Evolutionary conservation across 2,888 invertebrate species (phyloP), one percentile per base, ranked within the genome.

Genomic region (Anodontia alba): DNA sequence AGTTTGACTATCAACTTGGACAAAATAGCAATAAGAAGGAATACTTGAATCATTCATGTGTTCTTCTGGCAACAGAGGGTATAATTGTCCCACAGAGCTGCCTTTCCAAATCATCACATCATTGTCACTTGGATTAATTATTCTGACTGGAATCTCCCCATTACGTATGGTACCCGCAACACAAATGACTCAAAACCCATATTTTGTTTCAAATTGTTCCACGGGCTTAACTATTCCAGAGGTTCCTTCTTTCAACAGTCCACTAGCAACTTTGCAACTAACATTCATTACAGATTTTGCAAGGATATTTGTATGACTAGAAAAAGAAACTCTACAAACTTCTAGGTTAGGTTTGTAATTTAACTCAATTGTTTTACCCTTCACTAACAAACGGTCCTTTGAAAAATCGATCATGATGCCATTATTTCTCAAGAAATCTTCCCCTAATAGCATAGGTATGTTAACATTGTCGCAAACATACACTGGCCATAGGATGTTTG

Each of bases 101-200:
- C 54, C 72, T 36, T 72, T 72, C 54, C 72, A 72, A 54, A 72
- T 54, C 23, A 23, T n/a, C 38, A n/a, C 36, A 38, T 38, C 36
- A 23, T 51, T 51, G 26, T 72, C 51, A 51, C 23, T 23, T 15
- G 49, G 54, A 26, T 51, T 46, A 46, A 71, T 23, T 33, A 71
- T 31, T 49, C 51, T n/a, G 12, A 70, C 49, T 23, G 71, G 49
- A 23, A 71, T 51, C 29, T 71, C 71, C 5, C 71, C 49, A n/a
- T 71, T 49, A 26, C 29, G 29, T 20, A 54, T 46, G 17, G 42
- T 57, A 10, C 23, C 72, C 31, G 54, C 72, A 7, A 72, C 57
- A 29, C 57, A 49, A 54, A 72, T 72, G 7, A 72, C 36, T n/a
- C 72, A 54, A 23, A 54, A 2, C 12, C 36, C 23, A 36, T 54